These are phyloP conservation scores for Musca domestica DNA, from an alignment of 1,140 invertebrate genomes.

Conservation along the genomic window DNA sequence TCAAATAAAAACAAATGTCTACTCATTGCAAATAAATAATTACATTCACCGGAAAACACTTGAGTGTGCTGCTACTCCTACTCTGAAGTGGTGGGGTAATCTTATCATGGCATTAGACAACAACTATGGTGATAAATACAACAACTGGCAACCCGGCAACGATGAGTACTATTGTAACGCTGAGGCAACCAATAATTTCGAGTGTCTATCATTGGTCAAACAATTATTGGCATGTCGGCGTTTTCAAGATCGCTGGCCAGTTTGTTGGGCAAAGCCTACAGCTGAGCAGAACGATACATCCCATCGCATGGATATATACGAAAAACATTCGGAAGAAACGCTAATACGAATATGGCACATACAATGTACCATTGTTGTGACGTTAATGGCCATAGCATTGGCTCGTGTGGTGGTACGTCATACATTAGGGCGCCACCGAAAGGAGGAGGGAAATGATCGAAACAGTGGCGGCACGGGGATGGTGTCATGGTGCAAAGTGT, in stretches of 20 bases:
- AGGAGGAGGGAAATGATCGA: too few relatives aligned
- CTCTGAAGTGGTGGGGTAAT: conserved; percentile 52
- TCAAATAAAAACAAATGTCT: too few relatives aligned
- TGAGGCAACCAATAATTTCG: not conserved
- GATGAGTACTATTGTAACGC: conserved; percentile 1
- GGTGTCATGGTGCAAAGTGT: not conserved
- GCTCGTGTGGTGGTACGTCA: not conserved
- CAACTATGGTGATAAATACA: too few relatives aligned
- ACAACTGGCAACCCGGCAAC: too few relatives aligned
- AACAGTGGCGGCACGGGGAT: not conserved
- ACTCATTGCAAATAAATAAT: too few relatives aligned
- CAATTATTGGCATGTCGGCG: conserved; percentile 8
- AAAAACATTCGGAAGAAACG: not conserved
- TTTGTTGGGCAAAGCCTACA: not conserved
- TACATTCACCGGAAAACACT: too few relatives aligned
- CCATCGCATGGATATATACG: not conserved
- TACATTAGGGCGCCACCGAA: too few relatives aligned
- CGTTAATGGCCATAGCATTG: conserved; percentile 6
- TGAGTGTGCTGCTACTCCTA: too few relatives aligned
- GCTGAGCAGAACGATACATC: not conserved
- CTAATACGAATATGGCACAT: conserved; percentile 4
- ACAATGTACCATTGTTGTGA: conserved; percentile 9
- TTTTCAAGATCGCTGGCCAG: not conserved
- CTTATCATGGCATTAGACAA: conserved; percentile 49
- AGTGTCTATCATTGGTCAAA: conserved; percentile 2